Evolutionary conservation across 2,113 vertebrate species (phyloP).

Genomic region (Telmatochromis sp.): DNA sequence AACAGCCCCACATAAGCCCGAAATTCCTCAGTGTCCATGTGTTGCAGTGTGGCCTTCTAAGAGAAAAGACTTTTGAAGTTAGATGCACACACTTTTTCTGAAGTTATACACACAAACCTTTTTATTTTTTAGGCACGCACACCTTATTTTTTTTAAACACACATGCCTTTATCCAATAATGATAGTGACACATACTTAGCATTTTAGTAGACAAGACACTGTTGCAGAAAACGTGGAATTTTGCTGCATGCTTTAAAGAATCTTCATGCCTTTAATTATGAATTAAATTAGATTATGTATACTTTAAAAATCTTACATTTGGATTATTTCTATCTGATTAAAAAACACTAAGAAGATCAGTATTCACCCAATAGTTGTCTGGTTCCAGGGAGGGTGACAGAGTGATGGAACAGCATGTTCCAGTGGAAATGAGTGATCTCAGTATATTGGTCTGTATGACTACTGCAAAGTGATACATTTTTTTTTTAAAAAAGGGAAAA

Average conservation of each 20-base stretch:
- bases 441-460: background rate
- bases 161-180: background rate
- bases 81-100: background rate
- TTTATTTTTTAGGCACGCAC: background rate
- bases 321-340: background rate
- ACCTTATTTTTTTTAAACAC: background rate
- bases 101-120: background rate
- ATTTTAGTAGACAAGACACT: background rate
- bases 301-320: background rate
- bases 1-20: background rate
- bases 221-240: background rate
- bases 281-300: background rate
- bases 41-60: background rate
- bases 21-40: background rate
- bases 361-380: background rate
- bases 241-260: background rate
- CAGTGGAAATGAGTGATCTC: background rate
- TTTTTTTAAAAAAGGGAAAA: rapidly evolving
- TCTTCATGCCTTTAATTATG: background rate
- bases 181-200: background rate
- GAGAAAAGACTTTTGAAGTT: background rate
- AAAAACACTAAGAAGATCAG: background rate
- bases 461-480: background rate
- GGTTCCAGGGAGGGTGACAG: background rate
- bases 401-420: background rate